Evolutionary conservation across 2,888 invertebrate genomes (phyloP).

Genomic region (Drosophila aldrichi): DNA sequence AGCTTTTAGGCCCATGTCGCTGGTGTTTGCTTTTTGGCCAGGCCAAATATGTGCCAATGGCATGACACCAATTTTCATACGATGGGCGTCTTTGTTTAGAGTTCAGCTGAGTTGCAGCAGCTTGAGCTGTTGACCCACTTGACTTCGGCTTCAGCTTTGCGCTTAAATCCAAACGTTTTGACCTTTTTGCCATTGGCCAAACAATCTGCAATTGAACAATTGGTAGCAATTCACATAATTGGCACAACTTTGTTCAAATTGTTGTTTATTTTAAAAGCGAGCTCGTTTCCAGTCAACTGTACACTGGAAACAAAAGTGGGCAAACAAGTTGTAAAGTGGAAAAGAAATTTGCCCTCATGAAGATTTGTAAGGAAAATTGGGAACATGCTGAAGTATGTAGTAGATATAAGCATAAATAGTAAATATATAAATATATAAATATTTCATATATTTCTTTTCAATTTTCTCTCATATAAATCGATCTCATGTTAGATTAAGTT

Average conservation of each 20-base stretch:
- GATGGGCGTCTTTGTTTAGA: constrained; percentile 56
- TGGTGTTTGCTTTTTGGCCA: constrained; percentile 49
- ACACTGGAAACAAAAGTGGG: constrained; percentile 2
- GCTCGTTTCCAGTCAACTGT: not conserved
- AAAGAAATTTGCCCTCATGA: not conserved
- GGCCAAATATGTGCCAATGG: constrained; percentile 81
- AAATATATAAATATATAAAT: not conserved
- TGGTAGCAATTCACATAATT: constrained; percentile 70
- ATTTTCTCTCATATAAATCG: too few species aligned
- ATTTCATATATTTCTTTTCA: too few species aligned
- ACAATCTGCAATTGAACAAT: constrained; percentile 60
- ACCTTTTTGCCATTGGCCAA: constrained; percentile 62
- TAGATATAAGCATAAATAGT: not conserved
- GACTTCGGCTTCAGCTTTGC: constrained; percentile 23
- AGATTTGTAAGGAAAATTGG: not conserved
- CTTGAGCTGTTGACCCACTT: constrained; percentile 65
- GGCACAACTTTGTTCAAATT: constrained; percentile 42
- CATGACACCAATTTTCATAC: constrained; percentile 79
- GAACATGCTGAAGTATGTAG: too few species aligned
- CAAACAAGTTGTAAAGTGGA: not conserved
- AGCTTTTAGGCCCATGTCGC: constrained; percentile 13
- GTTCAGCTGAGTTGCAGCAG: constrained; percentile 34
- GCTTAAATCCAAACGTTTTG: constrained; percentile 65
- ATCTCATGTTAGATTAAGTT: too few species aligned
- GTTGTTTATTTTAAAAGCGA: constrained; percentile 9